Percentiles rank a stretch among this genome's conserved stretches.
phyloP scores from a whole-genome alignment of 2,113 vertebrate genomes.

The Dermatemys mawii region DNA sequence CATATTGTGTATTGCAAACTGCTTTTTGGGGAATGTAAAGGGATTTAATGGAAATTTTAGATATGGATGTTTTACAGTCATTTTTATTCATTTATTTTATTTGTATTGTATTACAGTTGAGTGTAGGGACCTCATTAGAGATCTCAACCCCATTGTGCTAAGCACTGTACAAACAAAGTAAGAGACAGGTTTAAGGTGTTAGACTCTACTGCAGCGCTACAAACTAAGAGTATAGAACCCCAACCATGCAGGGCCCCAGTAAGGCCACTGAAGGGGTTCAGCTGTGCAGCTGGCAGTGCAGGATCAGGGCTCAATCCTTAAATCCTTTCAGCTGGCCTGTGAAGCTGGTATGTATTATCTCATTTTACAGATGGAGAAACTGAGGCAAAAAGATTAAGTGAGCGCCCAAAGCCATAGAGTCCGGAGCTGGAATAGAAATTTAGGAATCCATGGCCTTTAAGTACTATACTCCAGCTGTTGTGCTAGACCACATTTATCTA shows the following conservation, averaged over 20 bases:
- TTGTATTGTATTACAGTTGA: background rate
- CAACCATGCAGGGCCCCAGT: background rate
- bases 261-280: too few relatives aligned
- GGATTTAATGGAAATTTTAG: slow-evolving; percentile 5
- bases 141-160: background rate
- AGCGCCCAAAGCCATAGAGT: background rate
- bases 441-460: background rate
- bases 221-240: background rate
- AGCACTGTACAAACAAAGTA: background rate
- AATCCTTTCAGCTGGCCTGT: background rate
- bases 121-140: background rate
- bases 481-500: background rate
- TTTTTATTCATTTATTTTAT: background rate
- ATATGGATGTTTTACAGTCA: background rate
- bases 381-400: background rate
- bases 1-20: background rate
- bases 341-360: background rate
- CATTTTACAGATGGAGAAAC: background rate
- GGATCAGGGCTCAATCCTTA: background rate
- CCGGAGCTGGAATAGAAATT: background rate
- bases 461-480: background rate
- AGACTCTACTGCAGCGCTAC: background rate
- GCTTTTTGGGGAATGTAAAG: background rate
- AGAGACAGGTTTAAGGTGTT: background rate
- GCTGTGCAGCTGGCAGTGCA: background rate